These are phyloP conservation scores for Zaprionus davidi DNA, from an alignment of 1,140 invertebrate genomes.

Conservation along the genomic window DNA sequence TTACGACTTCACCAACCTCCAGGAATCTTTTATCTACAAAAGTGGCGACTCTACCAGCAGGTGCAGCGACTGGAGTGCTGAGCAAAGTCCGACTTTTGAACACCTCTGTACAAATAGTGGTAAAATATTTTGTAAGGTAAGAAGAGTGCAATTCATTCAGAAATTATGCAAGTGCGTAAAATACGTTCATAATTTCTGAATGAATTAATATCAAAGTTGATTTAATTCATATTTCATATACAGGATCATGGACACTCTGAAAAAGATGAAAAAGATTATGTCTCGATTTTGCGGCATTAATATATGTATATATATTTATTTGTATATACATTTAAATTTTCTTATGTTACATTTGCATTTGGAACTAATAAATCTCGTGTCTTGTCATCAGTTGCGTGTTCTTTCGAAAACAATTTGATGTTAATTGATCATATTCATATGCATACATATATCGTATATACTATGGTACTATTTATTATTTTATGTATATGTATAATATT, in stretches of 20 bases:
- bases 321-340: slow-evolving; percentile 17
- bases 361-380: slow-evolving; percentile 15
- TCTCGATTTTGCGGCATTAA: slow-evolving; percentile 30
- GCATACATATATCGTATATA: slow-evolving; percentile 16
- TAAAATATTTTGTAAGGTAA: slow-evolving; percentile 34
- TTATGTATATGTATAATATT: slow-evolving; percentile 26
- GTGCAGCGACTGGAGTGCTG: slow-evolving; percentile 34
- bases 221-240: not conserved
- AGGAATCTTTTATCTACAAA: slow-evolving; percentile 31
- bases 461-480: not conserved
- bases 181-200: not conserved
- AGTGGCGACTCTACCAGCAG: slow-evolving; percentile 23
- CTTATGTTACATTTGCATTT: slow-evolving; percentile 5
- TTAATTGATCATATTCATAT: not conserved
- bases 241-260: slow-evolving; percentile 8
- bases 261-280: not conserved
- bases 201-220: not conserved
- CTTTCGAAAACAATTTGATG: slow-evolving; percentile 9
- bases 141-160: not conserved
- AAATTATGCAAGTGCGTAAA: not conserved
- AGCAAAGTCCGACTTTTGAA: slow-evolving; percentile 1
- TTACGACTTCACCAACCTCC: slow-evolving; percentile 50
- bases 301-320: slow-evolving; percentile 38
- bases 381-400: not conserved
- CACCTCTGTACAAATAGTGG: slow-evolving; percentile 31